Evolutionary conservation across 2,888 invertebrate genomes (phyloP), one percentile per base, ranked within the genome.

Genomic region (Cephus nigrinus): DNA sequence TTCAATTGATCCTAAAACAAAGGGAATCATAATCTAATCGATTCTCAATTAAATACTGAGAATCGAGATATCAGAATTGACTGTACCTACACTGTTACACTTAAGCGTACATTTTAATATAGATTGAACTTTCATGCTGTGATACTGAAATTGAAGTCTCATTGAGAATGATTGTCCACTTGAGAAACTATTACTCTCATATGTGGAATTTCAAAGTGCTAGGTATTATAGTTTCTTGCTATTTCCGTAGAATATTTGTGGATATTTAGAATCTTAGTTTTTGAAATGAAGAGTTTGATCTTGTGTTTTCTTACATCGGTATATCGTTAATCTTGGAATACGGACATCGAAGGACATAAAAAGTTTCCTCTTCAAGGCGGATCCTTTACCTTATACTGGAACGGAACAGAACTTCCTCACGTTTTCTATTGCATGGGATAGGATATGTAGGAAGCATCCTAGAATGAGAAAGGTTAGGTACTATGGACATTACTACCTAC

Each of bases 401-500:
- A 55, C 5, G 40, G 40, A 40, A 15, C 5, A 23, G 23, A 55
- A 55, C 55, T 55, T 55, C 55, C 55, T 55, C 23, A 23, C 55
- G 55, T 55, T 55, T 55, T 55, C 55, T 55, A 55, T 9, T 55
- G 55, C 23, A 55, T 55, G 23, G 23, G 23, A 71, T 12, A 71
- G 31, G 32, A 33, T 32, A 74, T 12, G 11, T 36, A 35, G 74
- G 12, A 30, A 5, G 12, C 35, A 30, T 31, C 23, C 15, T 34
- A 12, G 11, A 11, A 74, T 74, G 74, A 74, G 35, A 74, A 23
- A 35, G 74, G 36, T 35, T 33, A 35, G 23, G 30, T 35, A 35
- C 74, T 36, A 31, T 74, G 74, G 23, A n/a, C 34, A 11, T 32
- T 71, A 71, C 71, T 71, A 71, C 30, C 71, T 32, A 69, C 71